Conservation (phyloP, 2,888 invertebrate species). For the Rhimphoctona megacephalus region DNA sequence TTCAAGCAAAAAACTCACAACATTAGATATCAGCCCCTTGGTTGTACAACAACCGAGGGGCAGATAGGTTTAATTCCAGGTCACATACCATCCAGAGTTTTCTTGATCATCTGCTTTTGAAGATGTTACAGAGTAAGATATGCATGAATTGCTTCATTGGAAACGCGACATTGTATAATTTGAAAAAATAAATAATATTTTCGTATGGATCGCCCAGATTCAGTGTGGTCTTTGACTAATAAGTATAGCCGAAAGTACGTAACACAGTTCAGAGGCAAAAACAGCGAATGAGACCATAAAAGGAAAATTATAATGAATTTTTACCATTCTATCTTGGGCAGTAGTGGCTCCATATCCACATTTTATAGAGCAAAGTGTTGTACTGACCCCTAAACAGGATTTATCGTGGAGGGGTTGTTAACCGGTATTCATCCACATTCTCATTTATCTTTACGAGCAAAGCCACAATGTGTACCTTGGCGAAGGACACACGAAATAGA, state of each 20-base stretch:
- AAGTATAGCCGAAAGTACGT: background rate
- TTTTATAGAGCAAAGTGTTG: background rate
- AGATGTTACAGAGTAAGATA: background rate
- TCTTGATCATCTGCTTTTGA: background rate
- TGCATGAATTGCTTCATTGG: background rate
- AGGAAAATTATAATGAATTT: background rate
- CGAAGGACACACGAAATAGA: conserved; percentile 8
- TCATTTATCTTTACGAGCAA: conserved; percentile 55
- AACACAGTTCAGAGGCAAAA: background rate
- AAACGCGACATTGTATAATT: background rate
- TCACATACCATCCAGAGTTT: background rate
- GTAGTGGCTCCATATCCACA: background rate
- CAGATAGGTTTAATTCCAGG: background rate
- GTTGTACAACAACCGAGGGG: no score
- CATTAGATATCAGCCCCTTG: background rate
- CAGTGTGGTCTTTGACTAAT: background rate
- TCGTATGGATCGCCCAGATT: background rate
- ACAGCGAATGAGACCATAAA: background rate
- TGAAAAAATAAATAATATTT: background rate
- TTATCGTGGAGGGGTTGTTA: conserved; percentile 59
- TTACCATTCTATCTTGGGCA: background rate
- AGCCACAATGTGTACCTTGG: conserved; percentile 4
- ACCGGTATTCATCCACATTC: conserved; percentile 45
- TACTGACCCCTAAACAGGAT: conserved; percentile 52
- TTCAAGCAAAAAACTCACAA: background rate